Percentiles rank a stretch among this genome's conserved stretches.
phyloP scores from a whole-genome alignment of 2,888 invertebrate genomes.

The Leucophenga montana region DNA sequence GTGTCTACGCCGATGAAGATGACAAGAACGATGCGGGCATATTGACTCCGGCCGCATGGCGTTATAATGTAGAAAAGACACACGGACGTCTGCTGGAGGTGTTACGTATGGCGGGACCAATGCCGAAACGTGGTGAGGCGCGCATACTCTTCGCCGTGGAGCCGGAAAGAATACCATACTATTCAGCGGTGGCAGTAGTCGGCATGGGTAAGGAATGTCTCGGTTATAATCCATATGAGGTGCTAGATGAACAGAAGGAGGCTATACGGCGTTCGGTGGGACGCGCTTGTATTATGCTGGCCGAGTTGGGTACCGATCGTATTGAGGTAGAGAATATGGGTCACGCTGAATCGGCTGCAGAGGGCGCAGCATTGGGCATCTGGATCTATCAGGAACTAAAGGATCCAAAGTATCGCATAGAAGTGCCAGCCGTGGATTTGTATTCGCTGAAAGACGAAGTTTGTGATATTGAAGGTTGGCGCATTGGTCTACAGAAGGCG shows the following conservation, averaged over 20 bases:
- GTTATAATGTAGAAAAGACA: conserved; percentile 74
- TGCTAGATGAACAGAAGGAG: conserved; percentile 82
- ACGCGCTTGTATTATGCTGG: conserved; percentile 76
- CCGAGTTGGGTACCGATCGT: conserved; percentile 74
- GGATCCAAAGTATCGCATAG: conserved; percentile 48
- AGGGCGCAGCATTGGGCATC: conserved; percentile 80
- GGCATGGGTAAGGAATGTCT: conserved; percentile 82
- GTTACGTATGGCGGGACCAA: conserved; percentile 74
- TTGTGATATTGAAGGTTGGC: conserved; percentile 81
- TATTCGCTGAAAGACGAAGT: conserved; percentile 77
- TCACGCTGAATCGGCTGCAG: conserved; percentile 84
- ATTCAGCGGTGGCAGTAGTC: conserved; percentile 80
- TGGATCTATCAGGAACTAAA: conserved; percentile 79
- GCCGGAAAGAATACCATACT: conserved; percentile 70
- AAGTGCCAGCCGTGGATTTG: conserved; percentile 68
- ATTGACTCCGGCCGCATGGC: conserved; percentile 77
- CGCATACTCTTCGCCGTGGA: conserved; percentile 80
- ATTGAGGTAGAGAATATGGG: conserved; percentile 83
- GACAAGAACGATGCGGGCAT: conserved; percentile 75
- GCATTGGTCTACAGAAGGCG: conserved; percentile 80
- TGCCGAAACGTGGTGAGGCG: conserved; percentile 74
- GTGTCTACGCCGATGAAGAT: conserved; percentile 77
- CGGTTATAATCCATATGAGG: conserved; percentile 79
- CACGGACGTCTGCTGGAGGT: conserved; percentile 76
- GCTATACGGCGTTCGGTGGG: conserved; percentile 81